Base-by-base conservation (phyloP, 2,888 invertebrate species). In the Spodoptera littoralis region DNA sequence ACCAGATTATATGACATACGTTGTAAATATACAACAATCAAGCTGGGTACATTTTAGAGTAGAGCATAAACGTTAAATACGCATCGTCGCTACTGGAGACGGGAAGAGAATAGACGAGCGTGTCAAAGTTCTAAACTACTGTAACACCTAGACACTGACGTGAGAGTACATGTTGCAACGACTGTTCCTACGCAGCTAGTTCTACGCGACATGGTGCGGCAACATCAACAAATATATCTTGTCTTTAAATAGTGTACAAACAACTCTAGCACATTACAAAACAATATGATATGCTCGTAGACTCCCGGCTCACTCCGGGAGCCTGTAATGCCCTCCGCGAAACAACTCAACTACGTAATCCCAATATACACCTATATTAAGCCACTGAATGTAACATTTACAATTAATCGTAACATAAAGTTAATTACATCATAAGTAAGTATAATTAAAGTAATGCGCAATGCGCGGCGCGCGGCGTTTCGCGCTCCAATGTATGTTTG, bases 121-220 rank as follows among this genome's bases (percentile, higher is more conserved):
- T 76, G 73, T 76, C 76, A 70, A 74, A 76, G 72, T 66, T 69
- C 88, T 89, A 90, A 84, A 80, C 93, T 93, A 93, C 89, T 72
- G 86, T 79, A 91, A 93, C 90, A 91, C 79, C 91, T 92, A 93
- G 77, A 91, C 90, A 90, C 83, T 82, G 88, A 92, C 80, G 89
- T 88, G 91, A 75, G 91, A 75, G 78, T 86, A 88, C 85, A 83
- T 74, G 79, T 86, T 81, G 84, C 82, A 81, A 84, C 84, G 76
- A 83, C 87, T 84, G 88, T 80, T 72, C 83, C 91, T 92, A 92
- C 88, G 86, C 84, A 85, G 85, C 92, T 92, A 92, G 81, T 83
- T 87, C 91, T 91, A 91, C 88, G 85, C 87, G 87, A 88, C 85
- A 82, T 84, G 87, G 92, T 91, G 92, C 92, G 84, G 84, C 80